Base-by-base conservation (phyloP, 2,113 vertebrate species). In the Elgaria multicarinata region DNA sequence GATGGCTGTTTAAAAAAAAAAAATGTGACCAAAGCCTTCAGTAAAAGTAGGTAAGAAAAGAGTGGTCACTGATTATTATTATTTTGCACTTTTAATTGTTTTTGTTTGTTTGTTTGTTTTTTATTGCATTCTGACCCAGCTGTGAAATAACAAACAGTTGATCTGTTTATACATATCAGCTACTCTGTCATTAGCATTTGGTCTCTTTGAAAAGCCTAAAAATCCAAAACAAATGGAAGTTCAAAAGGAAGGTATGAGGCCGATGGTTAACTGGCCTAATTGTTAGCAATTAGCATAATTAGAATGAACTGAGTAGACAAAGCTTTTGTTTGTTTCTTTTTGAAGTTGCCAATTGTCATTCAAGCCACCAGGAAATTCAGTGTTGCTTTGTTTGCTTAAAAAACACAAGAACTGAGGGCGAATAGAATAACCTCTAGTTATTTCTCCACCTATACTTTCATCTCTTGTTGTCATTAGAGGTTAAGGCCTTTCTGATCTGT, bases 291-390 rank as follows among this genome's bases (percentile, higher is more conserved):
- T 72, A 90, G 0, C 9, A 77, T 53, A 79, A 93, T 90, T 91
- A 90, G 0, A 82, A 46, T 46, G 53, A 50, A 66, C 55, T 22
- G 53, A 33, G 20, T 89, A 82, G 16, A 50, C 50, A 69, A 42
- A 62, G 2, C 1, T 0, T 66, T 76, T 83, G 0, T 26, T 85
- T 55, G 7, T 14, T 85, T 87, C 87, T 78, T 81, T 58, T 83
- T 78, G 62, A 90, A 90, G 85, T 74, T 76, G 0, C 0, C 14
- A 46, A 82, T 69, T 92, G 44, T 77, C 0, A 53, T 91, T 92
- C 4, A 81, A 77, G 39, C 69, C 16, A 2, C 4, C 9, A 2
- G 85, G 55, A 7, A 3, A n/a, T 26, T 28, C 14, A 50, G 2
- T 69, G 66, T 72, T 88, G 39, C 55, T 55, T 74, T 74, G 18